Evolutionary conservation across 2,888 invertebrate genomes (phyloP).

Genomic region (Tineola bisselliella): DNA sequence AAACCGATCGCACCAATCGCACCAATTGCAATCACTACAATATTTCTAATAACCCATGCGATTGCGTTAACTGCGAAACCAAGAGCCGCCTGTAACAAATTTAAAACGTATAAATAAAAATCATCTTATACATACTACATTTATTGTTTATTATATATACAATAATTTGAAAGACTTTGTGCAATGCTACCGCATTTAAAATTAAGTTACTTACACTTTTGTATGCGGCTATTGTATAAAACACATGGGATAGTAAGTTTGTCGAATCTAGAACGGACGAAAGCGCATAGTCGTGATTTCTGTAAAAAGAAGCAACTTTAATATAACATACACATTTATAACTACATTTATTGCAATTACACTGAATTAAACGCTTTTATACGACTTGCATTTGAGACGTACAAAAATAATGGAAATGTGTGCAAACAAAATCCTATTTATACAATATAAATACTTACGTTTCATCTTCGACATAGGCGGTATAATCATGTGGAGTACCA

Average conservation of each 20-base stretch:
- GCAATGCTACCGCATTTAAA: no score
- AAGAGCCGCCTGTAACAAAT: slow-evolving; percentile 23
- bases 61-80: slow-evolving; percentile 24
- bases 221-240: slow-evolving; percentile 22
- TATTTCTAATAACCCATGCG: slow-evolving; percentile 29
- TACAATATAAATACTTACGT: background rate
- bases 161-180: no score
- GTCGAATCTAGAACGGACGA: background rate
- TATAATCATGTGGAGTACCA: slow-evolving; percentile 1
- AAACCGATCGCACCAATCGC: slow-evolving; percentile 25
- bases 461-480: background rate
- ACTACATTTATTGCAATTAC: no score
- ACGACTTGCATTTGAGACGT: no score
- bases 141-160: no score
- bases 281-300: background rate
- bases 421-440: no score
- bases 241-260: slow-evolving; percentile 19
- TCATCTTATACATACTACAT: no score
- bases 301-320: background rate
- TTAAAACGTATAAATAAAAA: no score
- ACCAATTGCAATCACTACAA: slow-evolving; percentile 25
- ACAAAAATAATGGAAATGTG: no score
- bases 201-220: slow-evolving; percentile 24
- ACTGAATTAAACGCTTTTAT: no score
- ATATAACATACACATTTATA: background rate